Conservation (phyloP, 2,113 vertebrate species). For the Cisticola juncidis region DNA sequence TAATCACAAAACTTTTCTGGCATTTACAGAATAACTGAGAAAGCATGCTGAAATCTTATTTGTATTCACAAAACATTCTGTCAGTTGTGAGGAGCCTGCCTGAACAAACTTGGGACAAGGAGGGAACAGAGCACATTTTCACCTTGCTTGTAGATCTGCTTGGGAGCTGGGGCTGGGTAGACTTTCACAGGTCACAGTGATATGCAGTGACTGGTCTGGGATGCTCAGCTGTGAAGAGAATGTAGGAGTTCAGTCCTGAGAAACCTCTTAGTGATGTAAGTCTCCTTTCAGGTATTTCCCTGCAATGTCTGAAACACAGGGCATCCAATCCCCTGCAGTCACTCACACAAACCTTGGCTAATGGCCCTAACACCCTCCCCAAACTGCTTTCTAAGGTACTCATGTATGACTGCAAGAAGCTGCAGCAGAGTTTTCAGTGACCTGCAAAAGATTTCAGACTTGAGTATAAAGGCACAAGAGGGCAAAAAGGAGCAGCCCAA, state of each 20-base stretch:
- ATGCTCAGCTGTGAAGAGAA: neutral
- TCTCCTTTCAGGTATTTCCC: neutral
- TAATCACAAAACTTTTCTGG: neutral
- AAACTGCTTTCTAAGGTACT: neutral
- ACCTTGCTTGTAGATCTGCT: neutral
- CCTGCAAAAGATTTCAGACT: neutral
- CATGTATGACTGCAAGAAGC: neutral
- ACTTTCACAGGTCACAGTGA: neutral
- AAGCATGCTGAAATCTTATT: neutral
- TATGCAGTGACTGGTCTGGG: neutral
- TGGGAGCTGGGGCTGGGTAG: neutral
- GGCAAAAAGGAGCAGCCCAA: neutral
- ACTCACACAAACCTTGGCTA: neutral
- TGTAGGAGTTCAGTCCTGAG: neutral
- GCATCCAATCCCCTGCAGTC: neutral
- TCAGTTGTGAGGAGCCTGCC: neutral
- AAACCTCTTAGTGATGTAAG: neutral
- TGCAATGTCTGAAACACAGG: neutral
- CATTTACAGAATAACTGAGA: neutral
- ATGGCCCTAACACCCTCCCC: neutral
- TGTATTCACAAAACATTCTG: neutral
- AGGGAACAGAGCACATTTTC: neutral
- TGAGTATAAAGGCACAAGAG: neutral
- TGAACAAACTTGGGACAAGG: neutral
- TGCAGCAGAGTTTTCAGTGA: neutral